phyloP scores from a whole-genome alignment of 2,797 vertebrate species.

The Xerus rutilus region DNA sequence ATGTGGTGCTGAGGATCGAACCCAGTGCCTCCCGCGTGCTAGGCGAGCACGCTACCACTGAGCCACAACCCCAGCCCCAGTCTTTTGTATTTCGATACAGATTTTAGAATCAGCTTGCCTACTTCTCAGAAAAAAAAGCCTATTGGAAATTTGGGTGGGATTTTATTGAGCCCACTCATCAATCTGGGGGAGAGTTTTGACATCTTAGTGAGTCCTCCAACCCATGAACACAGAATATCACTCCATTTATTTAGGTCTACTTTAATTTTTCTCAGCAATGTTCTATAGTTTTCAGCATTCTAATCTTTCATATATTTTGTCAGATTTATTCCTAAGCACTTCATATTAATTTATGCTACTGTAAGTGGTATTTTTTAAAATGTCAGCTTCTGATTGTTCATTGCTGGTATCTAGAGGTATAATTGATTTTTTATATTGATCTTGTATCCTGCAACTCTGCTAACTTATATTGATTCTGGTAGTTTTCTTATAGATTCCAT shows the following conservation, averaged over 20 bases:
- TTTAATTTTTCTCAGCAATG: slow-evolving; percentile 31
- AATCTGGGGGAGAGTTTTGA: not conserved
- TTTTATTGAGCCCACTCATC: slow-evolving; percentile 1
- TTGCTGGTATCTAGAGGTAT: not conserved
- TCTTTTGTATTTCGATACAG: slow-evolving; percentile 25
- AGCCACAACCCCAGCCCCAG: too few relatives aligned
- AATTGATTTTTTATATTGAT: slow-evolving; percentile 60
- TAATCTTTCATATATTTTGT: not conserved
- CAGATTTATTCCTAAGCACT: slow-evolving; percentile 15
- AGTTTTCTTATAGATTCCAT: not conserved
- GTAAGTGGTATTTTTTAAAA: not conserved
- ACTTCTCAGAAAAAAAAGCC: slow-evolving; percentile 17
- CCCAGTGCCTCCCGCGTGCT: too few relatives aligned
- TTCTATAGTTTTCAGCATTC: slow-evolving; percentile 12
- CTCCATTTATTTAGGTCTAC: not conserved
- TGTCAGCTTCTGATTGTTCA: not conserved
- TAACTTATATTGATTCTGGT: slow-evolving; percentile 54
- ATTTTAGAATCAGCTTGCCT: slow-evolving; percentile 43
- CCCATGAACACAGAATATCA: not conserved
- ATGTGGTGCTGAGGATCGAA: too few relatives aligned
- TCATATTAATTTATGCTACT: slow-evolving; percentile 31
- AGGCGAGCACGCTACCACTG: too few relatives aligned
- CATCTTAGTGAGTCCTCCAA: not conserved
- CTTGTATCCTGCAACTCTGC: slow-evolving; percentile 3
- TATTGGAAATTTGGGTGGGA: not conserved